phyloP scores from a whole-genome alignment of 2,888 invertebrate species.

The Drosophila macrothrix region DNA sequence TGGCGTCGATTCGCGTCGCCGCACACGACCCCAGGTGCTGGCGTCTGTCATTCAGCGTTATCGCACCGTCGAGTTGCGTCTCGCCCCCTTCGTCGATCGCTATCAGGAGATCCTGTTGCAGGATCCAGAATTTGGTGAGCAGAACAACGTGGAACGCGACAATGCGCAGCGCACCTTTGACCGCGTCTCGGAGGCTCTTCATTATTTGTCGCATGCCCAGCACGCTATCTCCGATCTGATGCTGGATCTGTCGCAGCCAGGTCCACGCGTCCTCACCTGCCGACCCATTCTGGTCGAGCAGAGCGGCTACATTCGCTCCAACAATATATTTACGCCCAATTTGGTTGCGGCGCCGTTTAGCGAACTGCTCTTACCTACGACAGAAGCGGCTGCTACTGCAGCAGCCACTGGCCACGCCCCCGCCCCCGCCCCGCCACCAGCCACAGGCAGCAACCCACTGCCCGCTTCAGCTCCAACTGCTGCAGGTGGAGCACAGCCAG shows the following conservation, averaged over 20 bases:
- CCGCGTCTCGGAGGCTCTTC: constrained; percentile 92
- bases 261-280: constrained; percentile 90
- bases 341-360: constrained; percentile 54
- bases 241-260: constrained; percentile 88
- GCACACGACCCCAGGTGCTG: constrained; percentile 83
- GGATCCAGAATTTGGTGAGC: constrained; percentile 86
- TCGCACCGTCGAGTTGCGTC: constrained; percentile 85
- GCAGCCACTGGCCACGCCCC: neutral
- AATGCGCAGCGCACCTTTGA: constrained; percentile 89
- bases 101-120: constrained; percentile 88
- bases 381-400: constrained; percentile 35
- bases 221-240: constrained; percentile 95
- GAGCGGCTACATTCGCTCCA: constrained; percentile 85
- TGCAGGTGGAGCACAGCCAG: neutral
- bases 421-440: neutral
- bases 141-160: constrained; percentile 85
- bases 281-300: constrained; percentile 91
- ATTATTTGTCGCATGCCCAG: constrained; percentile 94
- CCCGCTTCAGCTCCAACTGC: neutral
- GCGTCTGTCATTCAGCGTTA: constrained; percentile 84
- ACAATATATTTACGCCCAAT: constrained; percentile 77
- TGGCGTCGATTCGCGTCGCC: constrained; percentile 69
- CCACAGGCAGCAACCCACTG: neutral
- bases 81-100: constrained; percentile 89
- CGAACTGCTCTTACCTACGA: constrained; percentile 25